Percentiles rank a stretch among this genome's conserved stretches.
phyloP scores from a whole-genome alignment of 37 sponge, comb jelly and placozoan species.

The Chondrilla cf. caribensis region DNA sequence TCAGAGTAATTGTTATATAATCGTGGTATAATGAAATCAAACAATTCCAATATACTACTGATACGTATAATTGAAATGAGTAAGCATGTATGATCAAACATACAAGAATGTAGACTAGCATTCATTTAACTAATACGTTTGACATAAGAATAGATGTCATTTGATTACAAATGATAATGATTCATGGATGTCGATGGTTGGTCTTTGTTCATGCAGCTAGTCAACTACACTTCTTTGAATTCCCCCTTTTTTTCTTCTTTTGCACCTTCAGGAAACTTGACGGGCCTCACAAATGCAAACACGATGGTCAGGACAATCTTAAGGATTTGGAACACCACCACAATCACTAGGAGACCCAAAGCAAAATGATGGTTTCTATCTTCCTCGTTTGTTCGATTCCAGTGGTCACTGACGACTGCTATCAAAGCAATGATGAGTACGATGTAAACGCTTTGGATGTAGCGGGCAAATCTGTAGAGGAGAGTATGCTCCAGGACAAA shows the following conservation, averaged over 20 bases:
- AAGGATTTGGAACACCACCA: neutral
- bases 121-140: too few species aligned
- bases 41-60: too few species aligned
- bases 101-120: too few species aligned
- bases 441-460: slow-evolving; percentile 33
- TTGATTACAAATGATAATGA: too few species aligned
- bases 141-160: too few species aligned
- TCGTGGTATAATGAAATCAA: too few species aligned
- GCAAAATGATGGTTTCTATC: slow-evolving; percentile 2
- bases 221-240: too few species aligned
- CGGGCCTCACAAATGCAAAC: neutral
- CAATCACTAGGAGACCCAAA: neutral
- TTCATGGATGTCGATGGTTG: too few species aligned
- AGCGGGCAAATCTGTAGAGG: slow-evolving; percentile 30
- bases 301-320: slow-evolving; percentile 10
- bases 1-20: too few species aligned
- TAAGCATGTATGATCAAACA: too few species aligned
- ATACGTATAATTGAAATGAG: too few species aligned
- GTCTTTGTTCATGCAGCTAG: too few species aligned
- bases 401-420: slow-evolving; percentile 21
- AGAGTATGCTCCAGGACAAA: slow-evolving; percentile 18
- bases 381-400: neutral
- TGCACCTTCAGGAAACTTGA: slow-evolving; percentile 3
- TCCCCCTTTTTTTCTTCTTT: neutral
- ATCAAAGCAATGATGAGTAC: slow-evolving; percentile 8